Percentiles rank a stretch among this genome's conserved stretches.
Conservation (phyloP, 2,797 vertebrate species). For the Botia kubotai region DNA sequence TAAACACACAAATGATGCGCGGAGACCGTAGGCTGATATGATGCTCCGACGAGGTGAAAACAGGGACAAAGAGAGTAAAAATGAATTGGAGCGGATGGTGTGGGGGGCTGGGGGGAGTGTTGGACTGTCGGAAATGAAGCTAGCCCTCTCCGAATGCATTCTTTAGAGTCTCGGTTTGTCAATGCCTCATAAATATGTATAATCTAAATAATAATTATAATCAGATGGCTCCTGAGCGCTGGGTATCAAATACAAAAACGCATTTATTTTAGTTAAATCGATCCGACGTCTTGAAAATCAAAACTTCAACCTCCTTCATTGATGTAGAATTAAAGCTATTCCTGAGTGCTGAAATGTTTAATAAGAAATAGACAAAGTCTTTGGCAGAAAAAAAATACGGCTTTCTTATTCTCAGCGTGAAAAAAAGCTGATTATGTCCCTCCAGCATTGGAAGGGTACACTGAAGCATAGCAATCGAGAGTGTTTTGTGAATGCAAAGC, state of each 20-base stretch:
- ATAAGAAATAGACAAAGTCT: constrained; percentile 70
- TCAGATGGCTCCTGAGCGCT: constrained; percentile 63
- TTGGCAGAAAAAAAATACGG: constrained; percentile 39
- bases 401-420: constrained; percentile 62
- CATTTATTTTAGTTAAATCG: constrained; percentile 46
- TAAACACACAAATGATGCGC: constrained; percentile 55
- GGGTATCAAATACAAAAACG: constrained; percentile 60
- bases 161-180: constrained; percentile 44
- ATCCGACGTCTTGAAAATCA: constrained; percentile 55
- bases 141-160: constrained; percentile 53
- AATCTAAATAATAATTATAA: constrained; percentile 67
- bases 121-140: constrained; percentile 72
- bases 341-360: constrained; percentile 67
- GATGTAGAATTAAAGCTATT: constrained; percentile 57
- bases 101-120: constrained; percentile 10
- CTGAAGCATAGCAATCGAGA: constrained; percentile 63
- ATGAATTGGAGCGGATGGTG: constrained; percentile 68
- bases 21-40: constrained; percentile 56
- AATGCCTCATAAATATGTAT: constrained; percentile 76
- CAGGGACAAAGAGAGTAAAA: constrained; percentile 63
- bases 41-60: constrained; percentile 62
- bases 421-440: constrained; percentile 71
- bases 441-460: constrained; percentile 58
- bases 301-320: constrained; percentile 59
- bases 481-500: constrained; percentile 67